Evolutionary conservation across 2,113 vertebrate genomes (phyloP).

Genomic region (Calypte anna): DNA sequence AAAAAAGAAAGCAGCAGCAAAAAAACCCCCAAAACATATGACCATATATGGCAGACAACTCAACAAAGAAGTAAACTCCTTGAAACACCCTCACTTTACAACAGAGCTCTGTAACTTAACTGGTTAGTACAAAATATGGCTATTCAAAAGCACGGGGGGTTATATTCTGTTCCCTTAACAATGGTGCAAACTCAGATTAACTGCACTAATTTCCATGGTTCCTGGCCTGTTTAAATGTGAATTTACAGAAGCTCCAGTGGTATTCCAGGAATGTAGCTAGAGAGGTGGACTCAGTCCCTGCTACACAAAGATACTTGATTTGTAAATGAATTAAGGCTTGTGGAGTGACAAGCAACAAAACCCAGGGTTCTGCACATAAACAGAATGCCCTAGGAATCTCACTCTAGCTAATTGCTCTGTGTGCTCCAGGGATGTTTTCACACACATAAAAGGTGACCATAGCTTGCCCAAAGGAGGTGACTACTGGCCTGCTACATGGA

Average conservation of each 20-base stretch:
- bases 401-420: neutral
- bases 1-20: neutral
- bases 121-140: neutral
- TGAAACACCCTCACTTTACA: neutral
- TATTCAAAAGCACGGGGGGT: neutral
- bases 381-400: neutral
- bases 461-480: neutral
- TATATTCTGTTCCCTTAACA: neutral
- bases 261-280: neutral
- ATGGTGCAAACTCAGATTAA: neutral
- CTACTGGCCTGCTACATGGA: neutral
- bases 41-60: constrained; percentile 33
- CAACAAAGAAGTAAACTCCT: neutral
- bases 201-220: neutral
- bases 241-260: neutral
- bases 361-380: neutral
- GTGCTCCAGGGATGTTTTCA: neutral
- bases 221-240: neutral
- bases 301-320: neutral
- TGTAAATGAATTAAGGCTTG: constrained; percentile 11
- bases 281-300: neutral
- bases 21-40: neutral
- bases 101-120: neutral
- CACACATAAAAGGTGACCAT: neutral
- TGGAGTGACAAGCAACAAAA: constrained; percentile 1